A percentile compares a stretch with the other conserved stretches of the same genome.
These are phyloP conservation scores for Falco novaeseelandiae DNA, from an alignment of 2,797 vertebrate genomes.

Conservation along the genomic window DNA sequence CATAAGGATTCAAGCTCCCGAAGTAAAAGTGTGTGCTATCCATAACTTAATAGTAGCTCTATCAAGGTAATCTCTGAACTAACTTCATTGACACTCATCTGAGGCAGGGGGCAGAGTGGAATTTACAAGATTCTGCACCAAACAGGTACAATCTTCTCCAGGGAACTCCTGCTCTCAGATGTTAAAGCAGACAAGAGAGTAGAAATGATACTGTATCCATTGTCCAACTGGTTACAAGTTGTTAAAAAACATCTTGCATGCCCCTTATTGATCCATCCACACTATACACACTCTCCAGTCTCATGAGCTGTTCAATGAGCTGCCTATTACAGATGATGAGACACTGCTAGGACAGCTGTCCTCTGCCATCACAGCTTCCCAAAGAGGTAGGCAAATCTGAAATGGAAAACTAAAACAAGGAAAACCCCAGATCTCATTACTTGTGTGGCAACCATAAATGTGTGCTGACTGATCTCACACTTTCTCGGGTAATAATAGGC, in stretches of 20 bases:
- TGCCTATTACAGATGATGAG: background rate
- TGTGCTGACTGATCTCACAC: background rate
- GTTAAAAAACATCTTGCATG: background rate
- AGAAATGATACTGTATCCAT: background rate
- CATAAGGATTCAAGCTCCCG: background rate
- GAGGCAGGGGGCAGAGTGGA: background rate
- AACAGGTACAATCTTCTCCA: background rate
- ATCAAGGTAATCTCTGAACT: background rate
- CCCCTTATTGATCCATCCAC: background rate
- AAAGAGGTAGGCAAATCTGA: background rate
- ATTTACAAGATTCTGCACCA: background rate
- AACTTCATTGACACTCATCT: background rate
- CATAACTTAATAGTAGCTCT: background rate
- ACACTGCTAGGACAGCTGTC: background rate
- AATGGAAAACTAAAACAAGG: background rate
- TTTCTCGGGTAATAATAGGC: background rate
- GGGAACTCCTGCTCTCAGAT: background rate
- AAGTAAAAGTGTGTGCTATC: background rate
- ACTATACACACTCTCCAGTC: background rate
- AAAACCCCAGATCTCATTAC: background rate
- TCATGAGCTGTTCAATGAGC: background rate
- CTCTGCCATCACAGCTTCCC: background rate
- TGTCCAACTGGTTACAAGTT: background rate
- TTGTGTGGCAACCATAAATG: background rate
- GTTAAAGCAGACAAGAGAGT: background rate